These are phyloP conservation scores for Macheiramphus alcinus DNA, from an alignment of 2,113 vertebrate species.

Conservation along the genomic window DNA sequence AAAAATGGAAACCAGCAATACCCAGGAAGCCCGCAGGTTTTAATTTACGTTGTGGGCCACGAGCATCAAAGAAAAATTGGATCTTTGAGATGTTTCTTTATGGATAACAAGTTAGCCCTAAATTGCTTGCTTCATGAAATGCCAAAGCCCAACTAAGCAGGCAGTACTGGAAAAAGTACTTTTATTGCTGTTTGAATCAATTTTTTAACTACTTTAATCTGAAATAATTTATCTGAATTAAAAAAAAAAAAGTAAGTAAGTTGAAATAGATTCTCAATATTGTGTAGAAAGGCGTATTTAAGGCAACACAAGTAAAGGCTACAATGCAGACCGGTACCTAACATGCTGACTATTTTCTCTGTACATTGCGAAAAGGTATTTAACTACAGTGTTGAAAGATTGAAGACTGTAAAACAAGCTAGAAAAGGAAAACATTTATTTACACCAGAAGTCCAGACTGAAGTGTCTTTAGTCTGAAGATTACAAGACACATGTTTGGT, in stretches of 20 bases:
- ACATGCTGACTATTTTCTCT: not conserved
- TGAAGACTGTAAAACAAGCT: not conserved
- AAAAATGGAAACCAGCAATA: constrained; percentile 39
- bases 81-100: constrained; percentile 5
- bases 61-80: not conserved
- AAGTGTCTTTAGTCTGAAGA: not conserved
- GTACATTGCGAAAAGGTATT: not conserved
- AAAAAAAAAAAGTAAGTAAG: not conserved
- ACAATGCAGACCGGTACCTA: not conserved
- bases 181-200: not conserved
- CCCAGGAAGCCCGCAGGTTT: not conserved
- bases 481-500: not conserved
- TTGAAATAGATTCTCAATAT: not conserved
- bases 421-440: not conserved
- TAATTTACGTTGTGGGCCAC: not conserved
- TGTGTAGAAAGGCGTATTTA: not conserved
- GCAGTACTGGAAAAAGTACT: not conserved
- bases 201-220: not conserved
- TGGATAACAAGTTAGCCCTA: not conserved
- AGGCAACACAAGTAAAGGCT: not conserved
- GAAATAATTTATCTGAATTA: not conserved
- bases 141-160: not conserved
- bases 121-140: not conserved
- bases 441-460: not conserved
- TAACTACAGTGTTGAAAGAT: not conserved